Conservation (phyloP, 2,113 vertebrate species). For the Notarius lentiginosus region DNA sequence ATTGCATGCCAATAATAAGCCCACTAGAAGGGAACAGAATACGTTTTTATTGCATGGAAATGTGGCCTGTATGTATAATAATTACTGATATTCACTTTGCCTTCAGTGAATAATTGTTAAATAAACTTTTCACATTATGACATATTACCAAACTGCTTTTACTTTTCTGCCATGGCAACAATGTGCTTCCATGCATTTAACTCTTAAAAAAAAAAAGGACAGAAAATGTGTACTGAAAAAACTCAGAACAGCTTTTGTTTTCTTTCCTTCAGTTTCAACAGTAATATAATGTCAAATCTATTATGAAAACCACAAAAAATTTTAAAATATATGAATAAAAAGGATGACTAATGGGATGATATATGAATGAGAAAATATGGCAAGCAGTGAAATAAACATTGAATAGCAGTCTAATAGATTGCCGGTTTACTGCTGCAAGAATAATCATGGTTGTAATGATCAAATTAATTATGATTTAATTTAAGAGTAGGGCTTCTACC, state of each 20-base stretch:
- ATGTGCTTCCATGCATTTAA: no score
- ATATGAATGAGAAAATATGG: background rate
- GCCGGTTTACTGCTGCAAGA: background rate
- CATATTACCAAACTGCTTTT: no score
- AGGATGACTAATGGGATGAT: background rate
- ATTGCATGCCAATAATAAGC: no score
- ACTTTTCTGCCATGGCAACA: no score
- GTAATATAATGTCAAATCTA: background rate
- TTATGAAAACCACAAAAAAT: background rate
- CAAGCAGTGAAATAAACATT: background rate
- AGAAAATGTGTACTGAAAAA: background rate
- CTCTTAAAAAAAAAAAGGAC: background rate
- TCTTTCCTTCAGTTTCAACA: no score
- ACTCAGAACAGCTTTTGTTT: background rate
- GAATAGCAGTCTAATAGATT: background rate
- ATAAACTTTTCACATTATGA: no score
- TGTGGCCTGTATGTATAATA: no score
- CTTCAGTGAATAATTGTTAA: no score
- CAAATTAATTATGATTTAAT: background rate
- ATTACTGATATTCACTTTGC: no score
- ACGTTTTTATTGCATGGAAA: no score
- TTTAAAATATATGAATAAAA: background rate
- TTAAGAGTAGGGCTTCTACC: background rate
- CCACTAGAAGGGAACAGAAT: no score
- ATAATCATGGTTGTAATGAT: conserved; percentile 10